A percentile compares a stretch with the other conserved stretches of the same genome.
Evolutionary conservation across 2,888 invertebrate genomes (phyloP).

Genomic region (Papilio protenor): DNA sequence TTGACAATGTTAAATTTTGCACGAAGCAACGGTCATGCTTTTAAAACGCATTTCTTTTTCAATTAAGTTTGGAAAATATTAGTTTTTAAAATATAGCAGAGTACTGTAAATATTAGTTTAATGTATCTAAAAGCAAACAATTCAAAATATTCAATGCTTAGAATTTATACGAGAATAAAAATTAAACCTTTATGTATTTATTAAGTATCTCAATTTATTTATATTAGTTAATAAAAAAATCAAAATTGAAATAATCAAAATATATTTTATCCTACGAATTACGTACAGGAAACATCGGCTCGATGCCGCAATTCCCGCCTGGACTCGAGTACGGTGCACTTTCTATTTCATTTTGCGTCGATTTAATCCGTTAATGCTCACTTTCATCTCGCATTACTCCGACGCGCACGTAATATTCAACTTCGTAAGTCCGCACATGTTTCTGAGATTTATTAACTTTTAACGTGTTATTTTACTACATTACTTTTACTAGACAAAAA

Average conservation of each 20-base stretch:
- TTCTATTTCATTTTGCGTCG: constrained; percentile 51
- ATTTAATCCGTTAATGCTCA: constrained; percentile 52
- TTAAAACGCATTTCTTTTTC: no score
- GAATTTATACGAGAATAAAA: no score
- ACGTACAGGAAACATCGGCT: constrained; percentile 46
- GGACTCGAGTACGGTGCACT: constrained; percentile 47
- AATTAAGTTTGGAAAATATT: no score
- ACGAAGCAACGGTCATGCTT: no score
- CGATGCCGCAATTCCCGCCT: constrained; percentile 49
- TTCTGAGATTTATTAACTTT: constrained; percentile 35
- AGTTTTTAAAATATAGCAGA: no score
- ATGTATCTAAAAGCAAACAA: no score
- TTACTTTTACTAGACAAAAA: background rate
- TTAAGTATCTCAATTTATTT: background rate
- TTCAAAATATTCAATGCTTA: no score
- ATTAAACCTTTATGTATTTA: no score
- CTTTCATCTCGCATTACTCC: constrained; percentile 55
- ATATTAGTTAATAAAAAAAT: background rate
- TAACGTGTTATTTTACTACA: background rate
- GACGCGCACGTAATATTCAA: constrained; percentile 51
- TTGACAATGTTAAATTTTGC: no score
- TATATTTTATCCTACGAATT: constrained; percentile 7
- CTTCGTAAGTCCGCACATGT: constrained; percentile 40
- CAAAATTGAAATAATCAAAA: background rate
- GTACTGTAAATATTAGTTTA: no score